A percentile compares a stretch with the other conserved stretches of the same genome.
These are phyloP conservation scores for Malurus splendens DNA, from an alignment of 2,797 vertebrate species.

Conservation along the genomic window DNA sequence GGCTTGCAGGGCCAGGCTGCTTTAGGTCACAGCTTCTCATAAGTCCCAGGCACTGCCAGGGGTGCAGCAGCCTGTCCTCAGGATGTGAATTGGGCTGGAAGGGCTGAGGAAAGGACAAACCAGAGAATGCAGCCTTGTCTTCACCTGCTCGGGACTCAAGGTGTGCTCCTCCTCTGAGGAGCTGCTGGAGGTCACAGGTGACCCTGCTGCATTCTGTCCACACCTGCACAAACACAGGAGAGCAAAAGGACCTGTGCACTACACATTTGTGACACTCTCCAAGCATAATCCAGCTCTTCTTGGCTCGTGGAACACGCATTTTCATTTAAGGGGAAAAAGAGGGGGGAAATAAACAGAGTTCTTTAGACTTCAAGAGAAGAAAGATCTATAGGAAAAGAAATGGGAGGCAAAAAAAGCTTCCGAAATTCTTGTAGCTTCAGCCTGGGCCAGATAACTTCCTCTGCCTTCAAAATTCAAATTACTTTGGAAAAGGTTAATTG, in stretches of 20 bases:
- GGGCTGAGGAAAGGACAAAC: background rate
- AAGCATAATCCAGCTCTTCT: background rate
- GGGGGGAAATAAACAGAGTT: background rate
- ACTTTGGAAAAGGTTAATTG: constrained; percentile 27
- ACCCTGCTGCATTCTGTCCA: background rate
- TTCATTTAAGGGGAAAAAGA: background rate
- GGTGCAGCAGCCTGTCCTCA: background rate
- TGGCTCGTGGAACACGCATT: background rate
- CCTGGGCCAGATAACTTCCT: background rate
- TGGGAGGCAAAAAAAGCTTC: background rate
- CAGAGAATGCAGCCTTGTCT: background rate
- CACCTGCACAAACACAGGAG: background rate
- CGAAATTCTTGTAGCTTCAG: background rate
- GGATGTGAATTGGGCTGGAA: background rate
- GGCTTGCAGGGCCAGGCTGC: accelerated
- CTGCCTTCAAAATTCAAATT: constrained; percentile 20
- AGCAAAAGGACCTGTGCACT: background rate
- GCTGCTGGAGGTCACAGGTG: background rate
- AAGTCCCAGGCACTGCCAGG: background rate
- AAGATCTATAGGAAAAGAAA: background rate
- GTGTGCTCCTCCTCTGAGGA: background rate
- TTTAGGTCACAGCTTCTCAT: background rate
- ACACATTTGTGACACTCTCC: background rate
- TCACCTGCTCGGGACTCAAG: background rate
- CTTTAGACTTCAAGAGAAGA: background rate